phyloP scores from a whole-genome alignment of 2,113 vertebrate genomes.

The Dasyurus viverrinus region DNA sequence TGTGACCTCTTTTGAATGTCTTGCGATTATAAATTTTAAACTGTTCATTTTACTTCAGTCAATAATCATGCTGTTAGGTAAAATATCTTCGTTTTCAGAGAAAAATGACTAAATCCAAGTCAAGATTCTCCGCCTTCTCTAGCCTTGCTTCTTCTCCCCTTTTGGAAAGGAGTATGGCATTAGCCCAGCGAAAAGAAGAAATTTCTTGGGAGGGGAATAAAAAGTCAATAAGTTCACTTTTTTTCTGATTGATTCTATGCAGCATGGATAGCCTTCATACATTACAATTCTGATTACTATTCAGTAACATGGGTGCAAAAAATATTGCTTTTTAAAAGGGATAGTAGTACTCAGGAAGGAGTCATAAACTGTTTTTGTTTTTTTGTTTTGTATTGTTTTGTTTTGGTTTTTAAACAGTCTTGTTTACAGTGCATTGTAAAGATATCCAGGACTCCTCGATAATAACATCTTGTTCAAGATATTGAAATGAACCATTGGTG shows the following conservation, averaged over 20 bases:
- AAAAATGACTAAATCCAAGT: neutral
- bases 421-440: neutral
- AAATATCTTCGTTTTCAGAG: slow-evolving; percentile 48
- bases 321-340: slow-evolving; percentile 6
- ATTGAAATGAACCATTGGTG: neutral
- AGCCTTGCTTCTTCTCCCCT: neutral
- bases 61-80: slow-evolving; percentile 31
- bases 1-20: slow-evolving; percentile 52
- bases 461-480: neutral
- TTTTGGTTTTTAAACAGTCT: neutral
- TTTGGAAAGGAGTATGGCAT: slow-evolving; percentile 28
- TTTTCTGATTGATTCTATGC: slow-evolving; percentile 14
- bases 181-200: slow-evolving; percentile 10
- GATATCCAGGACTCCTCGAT: neutral
- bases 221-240: neutral
- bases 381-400: neutral
- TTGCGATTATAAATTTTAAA: slow-evolving; percentile 57
- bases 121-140: slow-evolving; percentile 27
- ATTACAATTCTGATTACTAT: neutral
- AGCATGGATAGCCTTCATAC: slow-evolving; percentile 3
- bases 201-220: slow-evolving; percentile 4
- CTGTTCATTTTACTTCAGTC: slow-evolving; percentile 59
- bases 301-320: slow-evolving; percentile 34
- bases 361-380: slow-evolving; percentile 13
- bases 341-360: slow-evolving; percentile 12